These are phyloP conservation scores for Phlogophora meticulosa DNA, from an alignment of 2,888 invertebrate genomes.

Conservation along the genomic window DNA sequence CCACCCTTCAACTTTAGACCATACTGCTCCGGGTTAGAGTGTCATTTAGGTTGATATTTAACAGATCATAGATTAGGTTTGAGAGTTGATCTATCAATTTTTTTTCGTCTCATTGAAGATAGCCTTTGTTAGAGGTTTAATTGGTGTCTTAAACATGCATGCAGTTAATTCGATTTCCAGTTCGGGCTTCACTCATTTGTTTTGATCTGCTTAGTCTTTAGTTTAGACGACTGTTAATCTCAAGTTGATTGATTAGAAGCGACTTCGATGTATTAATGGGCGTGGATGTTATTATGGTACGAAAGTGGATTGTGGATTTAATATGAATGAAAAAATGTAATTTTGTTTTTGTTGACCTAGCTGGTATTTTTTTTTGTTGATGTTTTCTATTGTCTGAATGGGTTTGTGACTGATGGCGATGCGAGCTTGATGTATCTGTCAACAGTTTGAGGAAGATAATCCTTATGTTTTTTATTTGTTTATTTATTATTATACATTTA, in stretches of 20 bases:
- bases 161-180: constrained; percentile 89
- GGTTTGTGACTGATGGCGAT: constrained; percentile 32
- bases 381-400: constrained; percentile 35
- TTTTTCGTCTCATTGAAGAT: constrained; percentile 89
- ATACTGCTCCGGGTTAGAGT: constrained; percentile 59
- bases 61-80: constrained; percentile 87
- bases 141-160: constrained; percentile 89
- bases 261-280: constrained; percentile 79
- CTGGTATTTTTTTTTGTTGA: constrained; percentile 53
- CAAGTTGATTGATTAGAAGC: constrained; percentile 88
- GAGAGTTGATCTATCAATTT: constrained; percentile 91
- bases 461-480: too few relatives aligned
- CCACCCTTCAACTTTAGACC: constrained; percentile 43
- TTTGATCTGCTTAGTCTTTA: constrained; percentile 82
- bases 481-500: too few relatives aligned
- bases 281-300: constrained; percentile 75
- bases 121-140: constrained; percentile 90
- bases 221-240: constrained; percentile 85
- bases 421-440: constrained; percentile 29
- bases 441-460: constrained; percentile 4
- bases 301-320: constrained; percentile 76
- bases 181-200: constrained; percentile 85
- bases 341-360: constrained; percentile 65
- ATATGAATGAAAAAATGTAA: constrained; percentile 64
- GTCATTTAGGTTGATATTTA: constrained; percentile 53